These are phyloP conservation scores for Clangula hyemalis DNA, from an alignment of 2,797 vertebrate species.

Conservation along the genomic window DNA sequence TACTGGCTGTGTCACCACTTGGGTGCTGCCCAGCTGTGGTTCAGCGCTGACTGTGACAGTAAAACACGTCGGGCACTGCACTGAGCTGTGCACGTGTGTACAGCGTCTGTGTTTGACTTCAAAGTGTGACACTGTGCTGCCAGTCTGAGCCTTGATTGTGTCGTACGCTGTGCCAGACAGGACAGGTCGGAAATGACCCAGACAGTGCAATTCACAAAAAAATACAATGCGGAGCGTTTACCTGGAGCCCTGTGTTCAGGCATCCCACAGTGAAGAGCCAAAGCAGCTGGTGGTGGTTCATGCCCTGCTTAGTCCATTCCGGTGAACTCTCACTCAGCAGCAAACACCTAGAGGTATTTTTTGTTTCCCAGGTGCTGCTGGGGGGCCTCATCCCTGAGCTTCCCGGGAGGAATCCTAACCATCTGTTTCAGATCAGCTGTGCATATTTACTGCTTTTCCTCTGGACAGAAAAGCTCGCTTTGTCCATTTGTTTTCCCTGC, in stretches of 20 bases:
- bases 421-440: constrained; percentile 21
- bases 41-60: background rate
- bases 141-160: background rate
- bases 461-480: background rate
- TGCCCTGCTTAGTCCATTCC: background rate
- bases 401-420: background rate
- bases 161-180: background rate
- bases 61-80: fast-evolving
- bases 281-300: background rate
- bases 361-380: background rate
- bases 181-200: background rate
- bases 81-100: fast-evolving
- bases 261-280: background rate
- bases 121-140: background rate
- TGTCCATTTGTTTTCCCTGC: background rate
- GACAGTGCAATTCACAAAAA: background rate
- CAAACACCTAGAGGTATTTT: background rate
- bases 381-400: background rate
- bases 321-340: background rate
- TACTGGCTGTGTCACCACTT: background rate
- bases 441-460: background rate
- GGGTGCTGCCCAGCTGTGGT: background rate
- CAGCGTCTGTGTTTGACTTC: fast-evolving
- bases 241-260: background rate
- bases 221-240: background rate